Evolutionary conservation across 1,140 invertebrate species (phyloP), one percentile per base, ranked within the genome.

Genomic region (Cydia splendana): DNA sequence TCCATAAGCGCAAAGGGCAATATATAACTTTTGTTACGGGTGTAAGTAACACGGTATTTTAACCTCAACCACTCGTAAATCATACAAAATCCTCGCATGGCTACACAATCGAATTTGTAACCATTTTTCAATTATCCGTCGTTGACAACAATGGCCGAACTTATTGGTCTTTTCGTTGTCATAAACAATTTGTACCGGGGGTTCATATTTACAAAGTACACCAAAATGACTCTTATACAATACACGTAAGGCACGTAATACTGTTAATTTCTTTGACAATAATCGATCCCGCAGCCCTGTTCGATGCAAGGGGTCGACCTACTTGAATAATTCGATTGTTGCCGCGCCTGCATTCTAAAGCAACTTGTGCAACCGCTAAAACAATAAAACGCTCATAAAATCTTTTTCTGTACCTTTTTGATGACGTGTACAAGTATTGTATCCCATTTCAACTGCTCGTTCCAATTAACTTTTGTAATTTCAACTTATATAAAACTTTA

Each of bases 51-150:
- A 77, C 78, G 80, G 77, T 79, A 79, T 85, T 83, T 85, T 82
- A 86, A 81, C 82, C 75, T 79, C 77, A 42, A n/a, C 78, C 86
- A 80, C 76, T 86, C 85, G 80, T 91, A 91, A 89, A 87, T 91
- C 87, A 91, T 81, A 79, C 77, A 75, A 83, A 86, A 83, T 80
- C 82, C 84, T 83, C 84, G 84, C 83, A 81, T 85, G 82, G 79
- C 82, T 84, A 81, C 81, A 85, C 88, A 89, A 89, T 91, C 85
- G 83, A 87, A 88, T 87, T 87, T 89, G 85, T 86, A 84, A 89
- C 84, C 82, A 83, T 89, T 90, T 90, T 89, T 88, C 86, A 89
- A 90, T 91, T 88, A 90, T 87, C 81, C 84, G 84, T 89, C 85
- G 90, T 91, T 90, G 89, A 90, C 88, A 86, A 87, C 86, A 88